phyloP scores from a whole-genome alignment of 2,888 invertebrate species.

The Cepaea hortensis region DNA sequence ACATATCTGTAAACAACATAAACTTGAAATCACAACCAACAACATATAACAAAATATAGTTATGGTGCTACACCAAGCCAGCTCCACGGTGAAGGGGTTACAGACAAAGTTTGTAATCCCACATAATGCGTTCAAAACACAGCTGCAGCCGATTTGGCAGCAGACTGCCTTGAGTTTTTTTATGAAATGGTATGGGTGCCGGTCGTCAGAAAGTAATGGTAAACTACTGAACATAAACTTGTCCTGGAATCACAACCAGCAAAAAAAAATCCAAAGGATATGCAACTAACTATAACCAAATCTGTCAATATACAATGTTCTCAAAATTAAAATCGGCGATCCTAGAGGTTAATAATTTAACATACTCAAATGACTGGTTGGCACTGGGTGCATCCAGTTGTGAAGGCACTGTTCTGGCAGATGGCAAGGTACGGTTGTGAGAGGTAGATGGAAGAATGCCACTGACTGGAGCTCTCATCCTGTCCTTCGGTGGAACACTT shows the following conservation, averaged over 20 bases:
- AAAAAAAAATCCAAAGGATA: too few species aligned
- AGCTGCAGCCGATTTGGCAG: too few species aligned
- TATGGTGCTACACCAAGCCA: background rate
- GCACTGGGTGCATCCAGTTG: slow-evolving; percentile 63
- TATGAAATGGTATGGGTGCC: too few species aligned
- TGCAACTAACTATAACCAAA: too few species aligned
- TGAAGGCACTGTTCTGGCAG: slow-evolving; percentile 62
- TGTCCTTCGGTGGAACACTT: slow-evolving; percentile 62
- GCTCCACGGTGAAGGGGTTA: too few species aligned
- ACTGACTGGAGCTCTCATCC: slow-evolving; percentile 56
- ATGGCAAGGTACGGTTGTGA: slow-evolving; percentile 59
- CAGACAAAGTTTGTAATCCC: too few species aligned
- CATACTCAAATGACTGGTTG: slow-evolving; percentile 48
- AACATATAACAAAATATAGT: background rate
- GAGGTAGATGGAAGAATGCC: slow-evolving; percentile 52
- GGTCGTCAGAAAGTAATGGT: too few species aligned
- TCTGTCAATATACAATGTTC: too few species aligned
- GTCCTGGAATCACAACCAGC: too few species aligned
- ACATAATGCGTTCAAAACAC: too few species aligned
- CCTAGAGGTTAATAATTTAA: background rate
- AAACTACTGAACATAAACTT: too few species aligned
- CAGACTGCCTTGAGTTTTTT: too few species aligned
- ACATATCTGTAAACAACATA: background rate
- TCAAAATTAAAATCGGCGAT: background rate
- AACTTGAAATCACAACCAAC: background rate